phyloP scores from a whole-genome alignment of 2,888 invertebrate genomes.

The Therioaphis trifolii region DNA sequence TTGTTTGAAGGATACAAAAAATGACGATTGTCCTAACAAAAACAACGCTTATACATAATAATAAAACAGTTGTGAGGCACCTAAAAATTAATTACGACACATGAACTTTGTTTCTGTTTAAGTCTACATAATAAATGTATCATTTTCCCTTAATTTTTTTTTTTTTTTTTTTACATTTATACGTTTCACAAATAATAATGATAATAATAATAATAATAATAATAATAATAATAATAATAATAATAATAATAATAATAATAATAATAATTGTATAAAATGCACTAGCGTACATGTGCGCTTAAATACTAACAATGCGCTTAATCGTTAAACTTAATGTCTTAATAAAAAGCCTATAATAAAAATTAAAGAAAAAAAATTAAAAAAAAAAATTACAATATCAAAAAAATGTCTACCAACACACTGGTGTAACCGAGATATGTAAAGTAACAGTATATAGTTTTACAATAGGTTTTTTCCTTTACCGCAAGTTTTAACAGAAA shows the following conservation, averaged over 20 bases:
- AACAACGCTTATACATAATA: constrained; percentile 60
- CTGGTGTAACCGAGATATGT: constrained; percentile 58
- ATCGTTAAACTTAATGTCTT: constrained; percentile 58
- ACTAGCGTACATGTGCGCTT: constrained; percentile 56
- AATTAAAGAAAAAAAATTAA: constrained; percentile 29
- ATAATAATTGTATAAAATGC: constrained; percentile 43
- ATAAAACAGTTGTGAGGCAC: constrained; percentile 62
- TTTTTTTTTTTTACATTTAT: constrained; percentile 42
- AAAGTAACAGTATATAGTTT: constrained; percentile 35
- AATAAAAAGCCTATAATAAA: constrained; percentile 46
- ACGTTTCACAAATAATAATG: constrained; percentile 45
- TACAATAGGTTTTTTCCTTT: constrained; percentile 21
- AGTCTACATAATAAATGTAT: constrained; percentile 64
- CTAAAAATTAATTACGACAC: constrained; percentile 58
- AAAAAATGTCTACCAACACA: constrained; percentile 54
- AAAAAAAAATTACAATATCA: constrained; percentile 40
- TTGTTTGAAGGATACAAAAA: constrained; percentile 62
- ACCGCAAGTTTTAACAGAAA: background rate
- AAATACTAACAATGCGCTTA: constrained; percentile 56
- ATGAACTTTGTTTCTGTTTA: constrained; percentile 56
- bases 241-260: constrained; percentile 39
- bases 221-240: constrained; percentile 36
- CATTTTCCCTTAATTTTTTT: constrained; percentile 25
- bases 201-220: constrained; percentile 33
- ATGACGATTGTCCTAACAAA: constrained; percentile 63